Evolutionary conservation across 2,113 vertebrate species (phyloP), one percentile per base, ranked within the genome.

Genomic region (Corvus cornix): DNA sequence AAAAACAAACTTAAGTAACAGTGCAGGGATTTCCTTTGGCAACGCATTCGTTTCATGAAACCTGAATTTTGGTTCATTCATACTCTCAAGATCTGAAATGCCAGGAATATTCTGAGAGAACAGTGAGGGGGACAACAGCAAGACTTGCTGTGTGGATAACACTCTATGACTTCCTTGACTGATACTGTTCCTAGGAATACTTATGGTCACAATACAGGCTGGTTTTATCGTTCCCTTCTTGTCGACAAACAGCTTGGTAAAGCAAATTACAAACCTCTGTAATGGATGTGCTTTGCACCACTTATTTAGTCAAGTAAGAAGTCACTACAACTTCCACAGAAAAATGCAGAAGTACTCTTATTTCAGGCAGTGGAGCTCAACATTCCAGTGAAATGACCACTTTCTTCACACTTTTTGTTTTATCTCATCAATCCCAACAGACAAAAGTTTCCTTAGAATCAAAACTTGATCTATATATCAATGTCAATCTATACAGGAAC

Each of bases 401-500:
- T 86, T 97, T 70, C 74, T 91, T 76, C 39, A 66, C 72, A 59
- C 60, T 56, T 93, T 55, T 80, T 70, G 14, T 70, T 96, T 92
- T 92, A 86, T 92, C 73, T 94, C 91, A 95, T 88, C 81, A 80
- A 51, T 64, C 87, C 62, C 84, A 89, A 91, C 6, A 90, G 66
- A 95, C 70, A 20, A 94, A 93, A 95, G 81, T 89, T 84, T 75
- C 87, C 62, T 94, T 87, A 93, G 56, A 90, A 84, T 95, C 64
- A 93, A 97, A 95, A 91, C 66, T 58, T 89, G 39, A 93, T 82
- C 94, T 95, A 31, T 79, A 13, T 60, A 92, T 94, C 97, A 96
- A 69, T 80, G 87, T 93, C 94, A 82, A 81, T 81, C 76, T 77
- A 60, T 16, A 83, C 31, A 94, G 69, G 79, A 96, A 86, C 68